Evolutionary conservation across 2,113 vertebrate genomes (phyloP), one percentile per base, ranked within the genome.

Genomic region (Tautogolabrus adspersus): DNA sequence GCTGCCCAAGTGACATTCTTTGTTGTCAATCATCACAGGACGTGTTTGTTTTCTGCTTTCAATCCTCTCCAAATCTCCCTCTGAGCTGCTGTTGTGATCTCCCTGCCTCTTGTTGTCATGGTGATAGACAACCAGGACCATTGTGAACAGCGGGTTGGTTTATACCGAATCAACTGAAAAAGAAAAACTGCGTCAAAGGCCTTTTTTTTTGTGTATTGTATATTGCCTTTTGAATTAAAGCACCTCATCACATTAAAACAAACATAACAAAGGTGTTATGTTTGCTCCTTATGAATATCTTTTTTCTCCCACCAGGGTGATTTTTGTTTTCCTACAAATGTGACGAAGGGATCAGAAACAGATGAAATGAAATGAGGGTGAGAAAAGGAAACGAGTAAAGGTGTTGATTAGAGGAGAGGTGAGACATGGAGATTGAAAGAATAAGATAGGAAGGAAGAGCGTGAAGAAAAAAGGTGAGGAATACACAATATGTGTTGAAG

Each of bases 11-110:
- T 38, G 13, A 26, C 13, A 55, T 38, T 42, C 1, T 42, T 42
- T 42, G 11, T 42, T 42, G 40, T 42, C 40, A 42, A 11, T 42
- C 11, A 42, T 42, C 40, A 10, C 40, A 42, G 40, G 11, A 10
- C 6, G 40, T 67, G 37, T 66, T 44, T 56, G 0, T 62, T 51
- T 15, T 94, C 95, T 95, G 42, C 93, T 87, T 47, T 96, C 58
- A 46, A 65, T 73, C 42, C 47, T 40, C 30, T 58, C 23, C 65
- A 60, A 52, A 70, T 81, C 61, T 68, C 79, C 57, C 57, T 54
- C 58, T 72, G 51, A 49, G 59, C 80, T 85, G n/a, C 60, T 51
- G 55, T 59, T 69, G 51, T 58, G 19, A 82, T 82, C 75, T 79
- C 64, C 19, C 54, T 74, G 49, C 59, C 66, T 57, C 63, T 42